Evolutionary conservation across 2,797 vertebrate species (phyloP).

Genomic region (Scomberomorus guttatus): DNA sequence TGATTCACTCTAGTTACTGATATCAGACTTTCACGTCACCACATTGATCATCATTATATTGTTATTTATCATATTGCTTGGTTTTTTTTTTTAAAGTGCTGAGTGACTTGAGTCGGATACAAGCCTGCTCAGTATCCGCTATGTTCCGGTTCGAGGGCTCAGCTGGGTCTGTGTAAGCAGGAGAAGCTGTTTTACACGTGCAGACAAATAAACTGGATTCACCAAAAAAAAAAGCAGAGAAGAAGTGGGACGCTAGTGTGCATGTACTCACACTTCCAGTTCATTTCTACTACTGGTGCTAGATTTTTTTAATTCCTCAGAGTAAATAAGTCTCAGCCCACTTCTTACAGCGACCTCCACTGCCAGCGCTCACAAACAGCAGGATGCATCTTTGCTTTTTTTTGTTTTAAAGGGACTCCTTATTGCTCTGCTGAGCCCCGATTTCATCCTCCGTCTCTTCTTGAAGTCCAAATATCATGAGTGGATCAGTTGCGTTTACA

Average conservation of each 20-base stretch:
- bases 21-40: neutral
- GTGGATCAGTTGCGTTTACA: no score
- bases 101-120: no score
- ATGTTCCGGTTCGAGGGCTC: neutral
- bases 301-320: slow-evolving; percentile 20
- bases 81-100: neutral
- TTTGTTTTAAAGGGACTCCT: neutral
- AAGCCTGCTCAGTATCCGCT: no score
- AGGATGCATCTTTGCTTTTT: slow-evolving; percentile 13
- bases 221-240: no score
- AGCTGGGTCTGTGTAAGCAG: neutral
- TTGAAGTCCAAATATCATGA: neutral
- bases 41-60: neutral
- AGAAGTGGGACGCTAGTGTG: neutral
- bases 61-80: slow-evolving; percentile 2
- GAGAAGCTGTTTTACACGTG: neutral
- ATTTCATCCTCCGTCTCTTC: neutral
- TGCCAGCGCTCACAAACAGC: slow-evolving; percentile 30
- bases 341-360: slow-evolving; percentile 8
- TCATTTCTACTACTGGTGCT: slow-evolving; percentile 59
- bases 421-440: neutral
- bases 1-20: neutral
- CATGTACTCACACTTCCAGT: neutral
- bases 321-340: neutral
- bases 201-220: neutral